Base-by-base conservation (phyloP, 2,888 invertebrate species). In the Temnothorax ravouxi region DNA sequence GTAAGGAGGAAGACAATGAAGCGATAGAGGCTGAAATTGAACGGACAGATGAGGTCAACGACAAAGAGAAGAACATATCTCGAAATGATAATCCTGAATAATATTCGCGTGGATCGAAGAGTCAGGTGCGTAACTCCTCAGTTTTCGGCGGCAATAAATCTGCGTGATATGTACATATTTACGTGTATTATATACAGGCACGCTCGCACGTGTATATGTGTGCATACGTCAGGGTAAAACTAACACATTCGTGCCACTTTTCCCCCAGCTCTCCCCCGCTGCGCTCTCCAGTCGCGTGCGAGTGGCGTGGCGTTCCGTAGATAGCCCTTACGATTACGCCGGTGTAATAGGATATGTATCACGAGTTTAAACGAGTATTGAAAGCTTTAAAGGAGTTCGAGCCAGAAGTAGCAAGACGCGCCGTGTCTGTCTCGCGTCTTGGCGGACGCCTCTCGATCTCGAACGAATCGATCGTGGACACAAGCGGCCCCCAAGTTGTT, bases 141-240 rank as follows among this genome's bases (percentile, higher is more conserved):
- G 86, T 85, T 87, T n/a, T 88, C 83, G 72, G 85, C 85, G 90
- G 86, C 84, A 87, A 76, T 84, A 83, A 83, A 77, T 86, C 69
- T 90, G 85, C 81, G 86, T 86, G 85, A 84, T 82, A 74, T 88
- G 81, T 79, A 89, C 61, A 75, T 85, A 80, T 72, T 62, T 71
- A 86, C 82, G 81, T 86, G 61, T 86, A 83, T 89, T 54, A 86
- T 86, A 86, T 79, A 86, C 84, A 50, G 34, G 69, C 66, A 85
- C 34, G 84, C 84, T 86, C 81, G 85, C 80, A 88, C 80, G 83
- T 75, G 86, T 79, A 86, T 81, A 85, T 84, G 86, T 85, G 66
- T 80, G 86, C 77, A 84, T 84, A 87, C 87, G 88, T 85, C 90
- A 89, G 89, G 88, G 88, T 90, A 77, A 89, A 34, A 88, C 64